Percentiles rank a stretch among this genome's conserved stretches.
phyloP scores from a whole-genome alignment of 2,113 vertebrate species.

The Brienomyrus brachyistius region DNA sequence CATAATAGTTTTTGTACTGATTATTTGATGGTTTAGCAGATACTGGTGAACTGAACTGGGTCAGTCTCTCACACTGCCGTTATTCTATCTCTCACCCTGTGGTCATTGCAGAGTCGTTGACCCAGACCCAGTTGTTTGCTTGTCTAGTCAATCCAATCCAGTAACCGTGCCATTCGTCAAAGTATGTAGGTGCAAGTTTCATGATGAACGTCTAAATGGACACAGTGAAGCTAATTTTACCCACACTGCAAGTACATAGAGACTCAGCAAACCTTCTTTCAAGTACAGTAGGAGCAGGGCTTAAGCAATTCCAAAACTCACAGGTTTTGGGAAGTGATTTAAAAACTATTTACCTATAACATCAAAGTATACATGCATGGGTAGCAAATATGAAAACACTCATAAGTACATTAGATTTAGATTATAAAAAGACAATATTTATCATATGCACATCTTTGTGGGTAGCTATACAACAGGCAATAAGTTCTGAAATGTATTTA shows the following conservation, averaged over 20 bases:
- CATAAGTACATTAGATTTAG: neutral
- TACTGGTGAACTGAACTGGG: neutral
- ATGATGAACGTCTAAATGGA: constrained; percentile 31
- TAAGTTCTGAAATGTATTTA: neutral
- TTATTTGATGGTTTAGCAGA: neutral
- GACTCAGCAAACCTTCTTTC: neutral
- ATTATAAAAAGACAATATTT: no score
- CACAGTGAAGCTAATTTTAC: neutral
- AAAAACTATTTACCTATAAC: neutral
- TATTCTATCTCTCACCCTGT: constrained; percentile 12
- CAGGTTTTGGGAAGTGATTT: neutral
- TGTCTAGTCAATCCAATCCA: constrained; percentile 28
- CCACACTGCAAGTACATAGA: neutral
- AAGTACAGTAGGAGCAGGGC: neutral
- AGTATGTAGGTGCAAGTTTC: neutral
- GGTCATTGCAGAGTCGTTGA: neutral
- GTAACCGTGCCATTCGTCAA: constrained; percentile 17
- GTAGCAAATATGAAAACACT: neutral
- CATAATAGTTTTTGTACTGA: neutral
- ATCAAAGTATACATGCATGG: neutral
- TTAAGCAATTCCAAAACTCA: neutral
- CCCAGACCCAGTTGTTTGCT: neutral
- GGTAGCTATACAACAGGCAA: neutral
- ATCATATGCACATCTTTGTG: no score
- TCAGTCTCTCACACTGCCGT: neutral